Base-by-base conservation (phyloP, 2,797 vertebrate species). In the Ambastaia sidthimunki region DNA sequence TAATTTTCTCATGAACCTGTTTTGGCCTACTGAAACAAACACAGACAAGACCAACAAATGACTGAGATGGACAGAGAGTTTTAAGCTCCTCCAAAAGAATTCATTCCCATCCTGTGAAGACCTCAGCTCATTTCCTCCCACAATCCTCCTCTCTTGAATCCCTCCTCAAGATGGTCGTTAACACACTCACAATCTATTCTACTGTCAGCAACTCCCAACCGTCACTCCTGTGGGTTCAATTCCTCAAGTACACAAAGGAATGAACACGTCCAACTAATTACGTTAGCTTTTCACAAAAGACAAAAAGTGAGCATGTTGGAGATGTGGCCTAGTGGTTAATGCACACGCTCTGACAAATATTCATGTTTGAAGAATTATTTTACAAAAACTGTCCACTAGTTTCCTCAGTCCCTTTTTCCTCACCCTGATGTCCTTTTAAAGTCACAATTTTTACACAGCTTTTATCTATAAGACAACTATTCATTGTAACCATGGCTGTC, bases 21-120 rank as follows among this genome's bases (percentile, higher is more conserved):
- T 71, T 54, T 75, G 67, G 60, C 48, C 65, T 78, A 68, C 44
- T 28, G 12, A 83, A 83, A 78, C 71, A 78, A 86, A 83, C 54
- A 80, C 31, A 44, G 18, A 19, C 48, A n/a, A n/a, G 18, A 16
- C 1, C 41, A 21, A 31, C 54, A 62, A 19, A 19, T 59, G 71
- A 62, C 21, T 7, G 41, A 78, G 62, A 23, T 67, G 50, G 12
- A 16, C 18, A 19, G 65, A 59, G 60, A 76, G 66, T 52, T 16
- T 19, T 57, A n/a, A 47, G 25, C 18, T 52, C 31, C 62, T 54
- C 3, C 69, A 21, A 19, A 12, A 18, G 37, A 60, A 59, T 25
- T 47, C 47, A 60, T 16, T 62, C 52, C 28, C 21, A 7, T 70
- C 76, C 50, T 65, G 31, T 16, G 19, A 5, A 73, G 12, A 50